Conservation (phyloP, 2,797 vertebrate genomes). For the Acestrorhynchus altus region DNA sequence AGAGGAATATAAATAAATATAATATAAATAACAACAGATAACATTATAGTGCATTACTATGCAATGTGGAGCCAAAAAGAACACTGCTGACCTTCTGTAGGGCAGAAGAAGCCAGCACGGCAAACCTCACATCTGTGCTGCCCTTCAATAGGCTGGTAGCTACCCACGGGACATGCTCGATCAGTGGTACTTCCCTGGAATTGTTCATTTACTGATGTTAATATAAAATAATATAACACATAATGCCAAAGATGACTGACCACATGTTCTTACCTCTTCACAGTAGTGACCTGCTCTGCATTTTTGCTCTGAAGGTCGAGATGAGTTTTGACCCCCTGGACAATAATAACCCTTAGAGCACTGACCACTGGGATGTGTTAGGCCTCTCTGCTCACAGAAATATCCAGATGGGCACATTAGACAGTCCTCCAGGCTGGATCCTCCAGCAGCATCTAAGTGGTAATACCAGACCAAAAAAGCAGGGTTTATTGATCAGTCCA, state of each 20-base stretch:
- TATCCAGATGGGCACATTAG: constrained; percentile 81
- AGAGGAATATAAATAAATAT: no score
- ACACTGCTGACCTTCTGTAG: constrained; percentile 66
- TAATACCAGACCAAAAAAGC: not conserved
- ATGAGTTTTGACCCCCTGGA: constrained; percentile 78
- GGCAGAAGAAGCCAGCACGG: constrained; percentile 75
- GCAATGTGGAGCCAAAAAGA: no score
- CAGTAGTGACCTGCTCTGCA: constrained; percentile 79
- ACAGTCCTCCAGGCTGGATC: constrained; percentile 76
- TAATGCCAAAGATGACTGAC: constrained; percentile 19
- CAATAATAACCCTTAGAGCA: constrained; percentile 85
- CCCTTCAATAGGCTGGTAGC: constrained; percentile 79
- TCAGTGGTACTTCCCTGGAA: constrained; percentile 75
- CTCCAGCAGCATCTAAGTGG: constrained; percentile 74
- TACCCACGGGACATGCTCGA: constrained; percentile 78
- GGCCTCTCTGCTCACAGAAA: constrained; percentile 80
- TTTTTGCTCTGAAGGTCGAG: constrained; percentile 68
- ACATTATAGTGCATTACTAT: no score
- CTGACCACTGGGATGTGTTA: constrained; percentile 76
- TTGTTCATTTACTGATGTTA: not conserved
- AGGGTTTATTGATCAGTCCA: not conserved
- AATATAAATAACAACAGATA: no score
- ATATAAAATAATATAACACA: not conserved
- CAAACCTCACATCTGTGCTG: constrained; percentile 79
- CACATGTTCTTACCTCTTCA: constrained; percentile 68